phyloP scores from a whole-genome alignment of 2,888 invertebrate species.

The Galeruca laticollis region DNA sequence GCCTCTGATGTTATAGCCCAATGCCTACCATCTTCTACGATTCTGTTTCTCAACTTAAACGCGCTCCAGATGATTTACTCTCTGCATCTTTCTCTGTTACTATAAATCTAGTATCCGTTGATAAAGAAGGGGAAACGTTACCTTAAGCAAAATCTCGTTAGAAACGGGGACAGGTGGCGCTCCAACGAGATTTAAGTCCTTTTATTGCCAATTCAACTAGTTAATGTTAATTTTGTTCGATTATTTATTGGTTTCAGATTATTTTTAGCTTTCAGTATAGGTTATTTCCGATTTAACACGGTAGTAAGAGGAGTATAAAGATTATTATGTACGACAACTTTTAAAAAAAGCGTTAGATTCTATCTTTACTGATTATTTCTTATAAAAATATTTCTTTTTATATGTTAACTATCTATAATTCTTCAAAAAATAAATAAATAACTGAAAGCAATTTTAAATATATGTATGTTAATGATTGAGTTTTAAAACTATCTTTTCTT shows the following conservation, averaged over 20 bases:
- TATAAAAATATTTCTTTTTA: too few relatives aligned
- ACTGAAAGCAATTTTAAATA: too few relatives aligned
- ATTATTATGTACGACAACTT: neutral
- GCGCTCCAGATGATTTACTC: slow-evolving; percentile 22
- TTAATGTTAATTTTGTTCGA: slow-evolving; percentile 36
- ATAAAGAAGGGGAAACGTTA: slow-evolving; percentile 29
- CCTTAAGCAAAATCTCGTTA: slow-evolving; percentile 29
- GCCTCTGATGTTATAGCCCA: slow-evolving; percentile 39
- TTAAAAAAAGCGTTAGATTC: neutral
- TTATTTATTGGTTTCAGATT: slow-evolving; percentile 30
- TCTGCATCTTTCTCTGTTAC: slow-evolving; percentile 20
- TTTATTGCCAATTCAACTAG: slow-evolving; percentile 42
- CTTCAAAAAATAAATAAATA: too few relatives aligned
- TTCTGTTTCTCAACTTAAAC: slow-evolving; percentile 42
- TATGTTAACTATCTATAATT: too few relatives aligned
- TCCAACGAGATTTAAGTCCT: slow-evolving; percentile 41
- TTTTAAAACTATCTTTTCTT: too few relatives aligned
- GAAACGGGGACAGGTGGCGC: slow-evolving; percentile 47
- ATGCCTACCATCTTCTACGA: slow-evolving; percentile 53
- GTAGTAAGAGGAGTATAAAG: neutral
- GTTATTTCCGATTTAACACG: slow-evolving; percentile 12
- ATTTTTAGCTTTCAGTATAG: neutral
- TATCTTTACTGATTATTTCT: neutral
- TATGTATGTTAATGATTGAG: too few relatives aligned
- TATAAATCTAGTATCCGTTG: neutral